phyloP scores from a whole-genome alignment of 2,113 vertebrate species.

The Ptyas mucosa region DNA sequence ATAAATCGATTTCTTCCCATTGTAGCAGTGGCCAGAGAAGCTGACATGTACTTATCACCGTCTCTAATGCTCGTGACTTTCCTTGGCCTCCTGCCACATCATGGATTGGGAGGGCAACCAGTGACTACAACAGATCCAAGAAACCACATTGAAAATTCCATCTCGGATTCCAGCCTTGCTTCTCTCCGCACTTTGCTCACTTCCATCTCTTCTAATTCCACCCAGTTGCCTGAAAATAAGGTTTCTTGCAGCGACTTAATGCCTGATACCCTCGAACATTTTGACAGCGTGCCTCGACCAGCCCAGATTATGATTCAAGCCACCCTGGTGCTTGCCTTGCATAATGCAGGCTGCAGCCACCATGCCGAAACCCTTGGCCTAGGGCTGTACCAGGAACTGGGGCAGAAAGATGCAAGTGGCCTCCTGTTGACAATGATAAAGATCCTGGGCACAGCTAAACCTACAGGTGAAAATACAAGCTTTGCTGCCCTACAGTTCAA shows the following conservation, averaged over 20 bases:
- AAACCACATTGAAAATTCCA: neutral
- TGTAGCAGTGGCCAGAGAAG: neutral
- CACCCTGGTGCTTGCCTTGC: slow-evolving; percentile 74
- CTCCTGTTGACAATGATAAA: slow-evolving; percentile 68
- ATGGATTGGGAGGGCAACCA: neutral
- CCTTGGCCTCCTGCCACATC: neutral
- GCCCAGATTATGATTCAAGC: slow-evolving; percentile 74
- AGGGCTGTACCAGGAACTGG: slow-evolving; percentile 65
- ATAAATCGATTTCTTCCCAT: neutral
- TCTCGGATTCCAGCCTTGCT: neutral
- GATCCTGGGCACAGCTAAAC: slow-evolving; percentile 48
- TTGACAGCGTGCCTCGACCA: slow-evolving; percentile 51
- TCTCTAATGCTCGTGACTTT: neutral
- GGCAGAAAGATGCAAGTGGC: slow-evolving; percentile 56
- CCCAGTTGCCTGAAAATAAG: neutral
- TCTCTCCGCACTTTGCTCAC: neutral
- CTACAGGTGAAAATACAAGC: neutral
- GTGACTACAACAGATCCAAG: neutral
- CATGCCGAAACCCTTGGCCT: slow-evolving; percentile 63
- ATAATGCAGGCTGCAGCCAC: slow-evolving; percentile 63
- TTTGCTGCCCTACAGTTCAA: slow-evolving; percentile 69
- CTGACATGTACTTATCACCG: neutral
- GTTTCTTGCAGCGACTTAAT: slow-evolving; percentile 67
- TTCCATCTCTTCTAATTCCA: neutral
- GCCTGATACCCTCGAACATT: slow-evolving; percentile 63